A percentile compares a stretch with the other conserved stretches of the same genome.
phyloP scores from a whole-genome alignment of 2,888 invertebrate genomes.

The Cheilosia grossa region DNA sequence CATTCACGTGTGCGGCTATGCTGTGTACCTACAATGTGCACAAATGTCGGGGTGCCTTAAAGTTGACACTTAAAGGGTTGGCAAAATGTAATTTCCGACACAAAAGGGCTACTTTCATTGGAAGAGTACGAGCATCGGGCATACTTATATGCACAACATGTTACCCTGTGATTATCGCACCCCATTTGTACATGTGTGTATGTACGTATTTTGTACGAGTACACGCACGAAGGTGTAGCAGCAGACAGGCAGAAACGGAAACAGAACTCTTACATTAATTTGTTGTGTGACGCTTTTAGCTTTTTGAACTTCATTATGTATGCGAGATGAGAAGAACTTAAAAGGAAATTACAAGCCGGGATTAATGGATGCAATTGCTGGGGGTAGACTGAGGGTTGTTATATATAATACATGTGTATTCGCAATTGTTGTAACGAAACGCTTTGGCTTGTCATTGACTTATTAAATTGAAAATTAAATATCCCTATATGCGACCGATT shows the following conservation, averaged over 20 bases:
- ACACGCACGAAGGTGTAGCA: constrained; percentile 6
- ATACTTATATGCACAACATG: constrained; percentile 47
- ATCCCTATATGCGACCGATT: constrained; percentile 5
- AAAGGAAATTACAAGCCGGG: constrained; percentile 70
- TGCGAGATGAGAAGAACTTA: constrained; percentile 66
- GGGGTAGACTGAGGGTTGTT: constrained; percentile 2
- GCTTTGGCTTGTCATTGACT: constrained; percentile 13
- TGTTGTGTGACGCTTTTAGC: constrained; percentile 70
- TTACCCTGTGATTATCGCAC: constrained; percentile 70
- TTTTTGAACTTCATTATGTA: constrained; percentile 69
- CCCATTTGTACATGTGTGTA: constrained; percentile 52
- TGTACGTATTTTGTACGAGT: background rate
- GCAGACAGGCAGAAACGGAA: constrained; percentile 32
- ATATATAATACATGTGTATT: background rate
- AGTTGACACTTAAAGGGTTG: constrained; percentile 70
- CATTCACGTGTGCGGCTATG: constrained; percentile 46
- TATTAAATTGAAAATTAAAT: constrained; percentile 22
- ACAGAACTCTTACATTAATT: constrained; percentile 69
- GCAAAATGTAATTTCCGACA: constrained; percentile 74
- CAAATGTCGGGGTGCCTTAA: constrained; percentile 61
- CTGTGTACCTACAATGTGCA: background rate
- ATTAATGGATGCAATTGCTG: constrained; percentile 61
- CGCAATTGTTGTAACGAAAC: background rate
- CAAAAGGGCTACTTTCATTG: constrained; percentile 71
- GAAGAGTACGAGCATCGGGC: constrained; percentile 40